Percentiles rank a stretch among this genome's conserved stretches.
Evolutionary conservation across 2,888 invertebrate species (phyloP).

Genomic region (Ctenicera cuprea): DNA sequence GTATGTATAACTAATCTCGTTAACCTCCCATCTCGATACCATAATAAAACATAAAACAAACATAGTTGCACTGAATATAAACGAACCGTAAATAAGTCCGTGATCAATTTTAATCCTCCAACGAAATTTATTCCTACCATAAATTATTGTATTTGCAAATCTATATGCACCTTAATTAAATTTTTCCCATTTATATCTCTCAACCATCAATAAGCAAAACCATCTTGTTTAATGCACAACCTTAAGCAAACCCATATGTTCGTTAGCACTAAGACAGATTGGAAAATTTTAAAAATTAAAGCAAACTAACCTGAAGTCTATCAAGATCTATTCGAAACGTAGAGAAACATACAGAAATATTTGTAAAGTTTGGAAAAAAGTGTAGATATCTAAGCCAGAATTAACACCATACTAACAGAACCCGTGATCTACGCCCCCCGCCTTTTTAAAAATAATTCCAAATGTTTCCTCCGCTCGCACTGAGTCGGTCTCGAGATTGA

Average conservation of each 20-base stretch:
- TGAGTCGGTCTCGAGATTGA: no score
- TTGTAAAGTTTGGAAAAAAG: not conserved
- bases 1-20: conserved; percentile 28
- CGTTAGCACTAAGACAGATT: not conserved
- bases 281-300: not conserved
- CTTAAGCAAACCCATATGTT: not conserved
- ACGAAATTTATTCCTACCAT: conserved; percentile 15
- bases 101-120: conserved; percentile 5
- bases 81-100: conserved; percentile 30
- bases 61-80: conserved; percentile 26
- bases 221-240: not conserved
- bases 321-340: not conserved
- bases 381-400: no score
- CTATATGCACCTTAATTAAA: conserved; percentile 17
- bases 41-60: conserved; percentile 26
- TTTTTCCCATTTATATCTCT: conserved; percentile 22
- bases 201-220: not conserved
- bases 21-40: conserved; percentile 30
- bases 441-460: no score
- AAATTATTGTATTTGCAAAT: conserved; percentile 11
- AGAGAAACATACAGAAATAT: not conserved
- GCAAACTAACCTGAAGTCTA: not conserved
- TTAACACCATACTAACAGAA: no score
- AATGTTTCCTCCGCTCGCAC: no score
- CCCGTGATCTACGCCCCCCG: no score